phyloP scores from a whole-genome alignment of 2,888 invertebrate genomes.

The Antheraea yamamai region DNA sequence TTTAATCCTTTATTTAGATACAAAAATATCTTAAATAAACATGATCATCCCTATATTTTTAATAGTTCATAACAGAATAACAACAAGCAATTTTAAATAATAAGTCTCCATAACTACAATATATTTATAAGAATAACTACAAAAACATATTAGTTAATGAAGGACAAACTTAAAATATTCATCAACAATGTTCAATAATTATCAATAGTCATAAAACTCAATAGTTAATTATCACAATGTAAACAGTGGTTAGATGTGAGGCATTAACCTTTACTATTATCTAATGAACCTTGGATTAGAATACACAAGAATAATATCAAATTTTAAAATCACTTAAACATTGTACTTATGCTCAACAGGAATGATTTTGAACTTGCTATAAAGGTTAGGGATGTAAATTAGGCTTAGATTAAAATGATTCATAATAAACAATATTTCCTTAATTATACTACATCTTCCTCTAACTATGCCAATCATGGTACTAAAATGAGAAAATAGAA shows the following conservation, averaged over 20 bases:
- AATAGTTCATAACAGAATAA: not conserved
- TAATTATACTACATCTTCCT: no score
- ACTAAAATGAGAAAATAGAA: no score
- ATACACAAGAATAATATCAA: constrained; percentile 12
- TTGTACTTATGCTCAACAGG: not conserved
- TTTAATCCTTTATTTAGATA: not conserved
- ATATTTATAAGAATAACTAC: not conserved
- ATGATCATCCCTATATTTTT: not conserved
- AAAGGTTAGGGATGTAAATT: no score
- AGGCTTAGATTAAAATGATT: no score
- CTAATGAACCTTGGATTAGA: constrained; percentile 17
- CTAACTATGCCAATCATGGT: no score
- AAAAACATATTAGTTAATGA: constrained; percentile 1
- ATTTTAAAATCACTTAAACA: not conserved
- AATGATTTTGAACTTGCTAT: no score
- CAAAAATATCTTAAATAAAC: not conserved
- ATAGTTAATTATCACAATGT: constrained; percentile 16
- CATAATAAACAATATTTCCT: no score
- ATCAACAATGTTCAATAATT: not conserved
- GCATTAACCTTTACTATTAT: constrained; percentile 11
- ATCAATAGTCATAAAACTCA: not conserved
- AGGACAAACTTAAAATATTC: not conserved
- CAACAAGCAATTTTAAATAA: not conserved
- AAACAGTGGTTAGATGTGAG: constrained; percentile 8
- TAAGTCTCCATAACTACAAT: not conserved